A percentile compares a stretch with the other conserved stretches of the same genome.
Evolutionary conservation across 2,113 vertebrate genomes (phyloP).

Genomic region (Sceloporus tristichus): DNA sequence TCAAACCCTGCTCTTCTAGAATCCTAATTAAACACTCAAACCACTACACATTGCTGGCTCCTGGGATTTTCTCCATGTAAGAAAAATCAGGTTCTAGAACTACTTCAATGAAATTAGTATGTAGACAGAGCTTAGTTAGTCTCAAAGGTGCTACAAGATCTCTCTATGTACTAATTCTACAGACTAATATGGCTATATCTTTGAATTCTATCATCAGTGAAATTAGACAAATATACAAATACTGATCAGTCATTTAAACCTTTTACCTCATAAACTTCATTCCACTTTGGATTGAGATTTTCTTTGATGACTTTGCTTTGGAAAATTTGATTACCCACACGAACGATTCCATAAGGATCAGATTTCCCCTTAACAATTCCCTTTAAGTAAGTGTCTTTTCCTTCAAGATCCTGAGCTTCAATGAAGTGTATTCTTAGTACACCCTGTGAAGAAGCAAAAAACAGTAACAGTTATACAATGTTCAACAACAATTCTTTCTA

Average conservation of each 20-base stretch:
- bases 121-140: too few species aligned
- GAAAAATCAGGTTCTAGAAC: background rate
- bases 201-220: too few species aligned
- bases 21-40: too few species aligned
- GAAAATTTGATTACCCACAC: constrained; percentile 88
- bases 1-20: too few species aligned
- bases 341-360: constrained; percentile 93
- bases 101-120: background rate
- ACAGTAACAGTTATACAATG: background rate
- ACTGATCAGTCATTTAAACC: constrained; percentile 1
- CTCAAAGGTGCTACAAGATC: too few species aligned
- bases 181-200: too few species aligned
- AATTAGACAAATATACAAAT: background rate
- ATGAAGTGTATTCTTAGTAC: constrained; percentile 93
- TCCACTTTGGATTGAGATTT: constrained; percentile 92
- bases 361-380: constrained; percentile 96
- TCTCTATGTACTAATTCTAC: too few species aligned
- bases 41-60: too few species aligned
- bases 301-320: constrained; percentile 94
- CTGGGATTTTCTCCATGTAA: too few species aligned
- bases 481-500: background rate
- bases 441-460: constrained; percentile 77
- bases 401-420: constrained; percentile 91
- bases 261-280: constrained; percentile 94
- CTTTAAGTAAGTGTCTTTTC: constrained; percentile 91